These are phyloP conservation scores for Napeogenes inachia DNA, from an alignment of 2,888 invertebrate genomes.

Conservation along the genomic window DNA sequence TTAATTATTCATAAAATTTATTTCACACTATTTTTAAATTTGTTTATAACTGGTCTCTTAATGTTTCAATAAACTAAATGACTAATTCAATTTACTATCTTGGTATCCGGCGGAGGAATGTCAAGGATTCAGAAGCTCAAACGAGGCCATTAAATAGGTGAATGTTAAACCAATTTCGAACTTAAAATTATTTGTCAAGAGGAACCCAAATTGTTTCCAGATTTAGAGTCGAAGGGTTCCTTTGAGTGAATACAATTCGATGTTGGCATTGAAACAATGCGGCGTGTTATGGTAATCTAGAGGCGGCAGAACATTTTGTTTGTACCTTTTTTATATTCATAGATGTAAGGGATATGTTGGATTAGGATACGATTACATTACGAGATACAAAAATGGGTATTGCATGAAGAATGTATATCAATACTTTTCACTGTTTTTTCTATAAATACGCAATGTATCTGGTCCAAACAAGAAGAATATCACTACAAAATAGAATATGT, in stretches of 20 bases:
- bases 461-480: too few species aligned
- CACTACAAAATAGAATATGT: too few species aligned
- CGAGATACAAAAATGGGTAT: constrained; percentile 2
- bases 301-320: constrained; percentile 33
- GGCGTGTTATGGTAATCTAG: constrained; percentile 43
- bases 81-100: constrained; percentile 16
- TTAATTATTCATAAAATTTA: neutral
- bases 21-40: neutral
- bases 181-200: constrained; percentile 69
- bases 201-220: constrained; percentile 69
- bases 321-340: constrained; percentile 27
- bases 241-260: constrained; percentile 41
- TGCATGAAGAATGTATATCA: neutral
- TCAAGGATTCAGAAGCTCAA: constrained; percentile 45
- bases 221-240: constrained; percentile 68
- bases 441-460: too few species aligned
- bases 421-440: too few species aligned
- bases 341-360: constrained; percentile 30
- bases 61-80: constrained; percentile 16
- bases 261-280: constrained; percentile 55
- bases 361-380: constrained; percentile 25
- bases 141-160: constrained; percentile 57
- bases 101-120: constrained; percentile 32
- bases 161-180: constrained; percentile 62
- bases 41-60: neutral